These are phyloP conservation scores for Lepus oiostolus DNA, from an alignment of 2,797 vertebrate species.

Conservation along the genomic window DNA sequence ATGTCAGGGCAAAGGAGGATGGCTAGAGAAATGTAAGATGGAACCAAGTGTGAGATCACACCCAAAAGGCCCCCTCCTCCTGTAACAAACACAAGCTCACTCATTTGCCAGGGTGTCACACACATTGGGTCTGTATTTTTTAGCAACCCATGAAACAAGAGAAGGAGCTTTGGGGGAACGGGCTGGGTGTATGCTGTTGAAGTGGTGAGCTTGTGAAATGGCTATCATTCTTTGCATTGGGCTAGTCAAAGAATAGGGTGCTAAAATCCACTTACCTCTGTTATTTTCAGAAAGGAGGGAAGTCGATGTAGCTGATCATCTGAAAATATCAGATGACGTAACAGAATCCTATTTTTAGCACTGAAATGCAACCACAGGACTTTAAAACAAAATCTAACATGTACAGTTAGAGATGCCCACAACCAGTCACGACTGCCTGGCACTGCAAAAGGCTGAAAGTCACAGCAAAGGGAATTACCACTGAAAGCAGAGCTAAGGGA, in stretches of 20 bases:
- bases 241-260: not conserved
- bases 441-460: slow-evolving; percentile 63
- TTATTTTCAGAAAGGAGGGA: slow-evolving; percentile 57
- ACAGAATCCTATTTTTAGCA: slow-evolving; percentile 69
- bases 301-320: slow-evolving; percentile 3
- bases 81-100: not conserved
- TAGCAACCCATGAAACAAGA: not conserved
- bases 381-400: slow-evolving; percentile 53
- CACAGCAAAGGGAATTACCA: slow-evolving; percentile 20
- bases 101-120: not conserved
- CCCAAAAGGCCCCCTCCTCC: not conserved
- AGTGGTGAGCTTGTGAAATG: not conserved
- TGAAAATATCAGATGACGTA: slow-evolving; percentile 68
- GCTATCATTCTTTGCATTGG: not conserved
- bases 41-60: slow-evolving; percentile 12
- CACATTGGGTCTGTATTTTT: not conserved
- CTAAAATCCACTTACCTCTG: slow-evolving; percentile 46
- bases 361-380: slow-evolving; percentile 32
- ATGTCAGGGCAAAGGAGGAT: not conserved
- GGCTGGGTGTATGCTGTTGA: not conserved
- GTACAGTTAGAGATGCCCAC: slow-evolving; percentile 44
- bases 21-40: not conserved
- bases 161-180: not conserved
- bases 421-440: slow-evolving; percentile 69
- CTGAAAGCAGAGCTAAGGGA: not conserved